Evolutionary conservation across 2,797 vertebrate species (phyloP).

Genomic region (Manis javanica): DNA sequence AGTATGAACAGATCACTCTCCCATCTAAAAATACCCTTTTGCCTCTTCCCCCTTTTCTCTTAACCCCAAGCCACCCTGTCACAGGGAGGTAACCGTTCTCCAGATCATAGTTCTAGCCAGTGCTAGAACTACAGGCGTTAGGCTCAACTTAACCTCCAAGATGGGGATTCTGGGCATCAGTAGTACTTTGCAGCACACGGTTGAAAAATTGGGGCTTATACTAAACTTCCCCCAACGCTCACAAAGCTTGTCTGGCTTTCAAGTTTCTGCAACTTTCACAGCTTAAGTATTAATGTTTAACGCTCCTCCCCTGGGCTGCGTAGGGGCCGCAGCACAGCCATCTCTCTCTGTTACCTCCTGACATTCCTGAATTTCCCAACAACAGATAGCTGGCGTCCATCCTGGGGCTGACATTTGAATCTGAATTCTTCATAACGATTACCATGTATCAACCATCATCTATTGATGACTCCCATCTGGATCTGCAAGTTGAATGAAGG

Average conservation of each 20-base stretch:
- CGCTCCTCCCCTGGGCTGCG: not conserved
- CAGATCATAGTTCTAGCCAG: not conserved
- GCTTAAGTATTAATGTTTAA: conserved; percentile 44
- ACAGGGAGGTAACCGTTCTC: not conserved
- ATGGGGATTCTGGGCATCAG: not conserved
- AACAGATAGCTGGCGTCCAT: conserved; percentile 65
- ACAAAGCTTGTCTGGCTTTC: not conserved
- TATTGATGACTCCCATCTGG: conserved; percentile 64
- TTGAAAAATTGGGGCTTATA: not conserved
- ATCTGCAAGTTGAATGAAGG: not conserved
- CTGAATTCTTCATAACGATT: conserved; percentile 71
- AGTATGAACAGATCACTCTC: not conserved
- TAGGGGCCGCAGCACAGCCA: conserved; percentile 50
- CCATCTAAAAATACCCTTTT: not conserved
- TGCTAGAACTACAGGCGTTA: not conserved
- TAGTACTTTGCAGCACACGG: not conserved
- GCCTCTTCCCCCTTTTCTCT: not conserved
- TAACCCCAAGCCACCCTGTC: not conserved
- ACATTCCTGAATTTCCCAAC: conserved; percentile 62
- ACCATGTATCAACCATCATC: conserved; percentile 57
- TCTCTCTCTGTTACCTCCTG: conserved; percentile 73
- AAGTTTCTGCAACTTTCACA: not conserved
- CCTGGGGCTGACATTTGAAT: conserved; percentile 76
- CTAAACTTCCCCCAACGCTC: not conserved
- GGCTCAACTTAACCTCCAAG: not conserved